Base-by-base conservation (phyloP, 1,140 invertebrate species). In the Orius laevigatus region DNA sequence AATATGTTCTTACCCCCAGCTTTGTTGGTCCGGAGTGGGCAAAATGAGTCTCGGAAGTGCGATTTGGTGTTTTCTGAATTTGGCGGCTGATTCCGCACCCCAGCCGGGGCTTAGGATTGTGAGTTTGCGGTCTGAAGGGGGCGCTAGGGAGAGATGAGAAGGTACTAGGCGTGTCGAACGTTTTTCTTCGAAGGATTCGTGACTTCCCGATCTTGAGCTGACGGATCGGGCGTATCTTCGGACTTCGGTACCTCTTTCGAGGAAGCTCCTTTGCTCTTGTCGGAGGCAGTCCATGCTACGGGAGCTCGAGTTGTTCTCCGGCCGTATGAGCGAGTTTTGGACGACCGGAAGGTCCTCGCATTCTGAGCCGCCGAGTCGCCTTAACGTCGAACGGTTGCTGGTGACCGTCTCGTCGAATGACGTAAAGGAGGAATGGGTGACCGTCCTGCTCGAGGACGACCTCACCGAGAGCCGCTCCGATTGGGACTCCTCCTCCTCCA, bases 41-140 rank as follows among this genome's bases (percentile, higher is more conserved):
- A 82, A 66, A 50, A 82, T 76, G 56, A 84, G 70, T 66, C 76
- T 79, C 44, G 81, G 80, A 57, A 83, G 65, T 31, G 81, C 77
- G 62, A 80, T 73, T 33, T 77, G 76, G 59, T 78, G 80, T 63
- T 78, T 80, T 45, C 76, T 74, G 47, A 80, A 68, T 0, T 67
- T 65, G n/a, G n/a, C n/a, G n/a, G n/a, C n/a, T n/a, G n/a, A n/a
- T 18, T 73, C 67, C 11, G 72, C 67, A 59, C 73, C 74, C 53
- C 76, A 71, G 14, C 74, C 66, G 0, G 80, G 80, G 38, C 78
- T 81, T 34, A 83, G 63, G 39, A 83, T 84, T 5, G 77, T 82
- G 18, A 84, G 68, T 36, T 66, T 71, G 12, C 75, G 59, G 46
- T 76, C 73, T 20, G 72, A 68, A 0, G 78, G 75, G 1, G 78